phyloP scores from a whole-genome alignment of 2,888 invertebrate genomes.

The Apodemia hepburni region DNA sequence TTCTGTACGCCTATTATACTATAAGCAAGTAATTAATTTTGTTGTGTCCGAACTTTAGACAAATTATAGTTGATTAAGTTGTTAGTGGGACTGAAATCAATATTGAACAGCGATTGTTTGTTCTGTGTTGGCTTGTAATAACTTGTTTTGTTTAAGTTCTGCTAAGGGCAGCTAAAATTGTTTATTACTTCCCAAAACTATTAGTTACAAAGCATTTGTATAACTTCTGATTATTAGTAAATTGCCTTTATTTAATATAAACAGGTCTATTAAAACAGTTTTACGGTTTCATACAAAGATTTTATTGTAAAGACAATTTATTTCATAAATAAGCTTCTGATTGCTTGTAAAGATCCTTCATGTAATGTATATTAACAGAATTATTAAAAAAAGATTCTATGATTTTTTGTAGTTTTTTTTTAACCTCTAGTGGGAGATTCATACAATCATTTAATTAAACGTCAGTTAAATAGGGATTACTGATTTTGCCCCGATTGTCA shows the following conservation, averaged over 20 bases:
- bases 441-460: no score
- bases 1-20: neutral
- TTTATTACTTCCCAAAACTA: slow-evolving; percentile 13
- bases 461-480: no score
- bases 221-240: neutral
- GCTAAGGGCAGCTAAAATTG: slow-evolving; percentile 21
- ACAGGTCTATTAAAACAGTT: neutral
- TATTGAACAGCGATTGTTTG: slow-evolving; percentile 60
- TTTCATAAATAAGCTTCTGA: no score
- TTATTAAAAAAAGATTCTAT: no score
- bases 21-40: slow-evolving; percentile 44
- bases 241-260: neutral
- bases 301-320: neutral
- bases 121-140: slow-evolving; percentile 50
- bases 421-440: no score
- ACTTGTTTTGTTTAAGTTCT: slow-evolving; percentile 56
- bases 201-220: slow-evolving; percentile 14
- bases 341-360: no score
- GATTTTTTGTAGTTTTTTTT: no score
- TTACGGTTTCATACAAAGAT: neutral
- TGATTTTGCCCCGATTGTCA: no score
- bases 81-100: slow-evolving; percentile 61
- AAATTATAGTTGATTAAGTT: slow-evolving; percentile 68
- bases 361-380: no score
- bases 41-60: slow-evolving; percentile 50